Evolutionary conservation across 2,797 vertebrate genomes (phyloP).

Genomic region (Philypnodon macrostomus): DNA sequence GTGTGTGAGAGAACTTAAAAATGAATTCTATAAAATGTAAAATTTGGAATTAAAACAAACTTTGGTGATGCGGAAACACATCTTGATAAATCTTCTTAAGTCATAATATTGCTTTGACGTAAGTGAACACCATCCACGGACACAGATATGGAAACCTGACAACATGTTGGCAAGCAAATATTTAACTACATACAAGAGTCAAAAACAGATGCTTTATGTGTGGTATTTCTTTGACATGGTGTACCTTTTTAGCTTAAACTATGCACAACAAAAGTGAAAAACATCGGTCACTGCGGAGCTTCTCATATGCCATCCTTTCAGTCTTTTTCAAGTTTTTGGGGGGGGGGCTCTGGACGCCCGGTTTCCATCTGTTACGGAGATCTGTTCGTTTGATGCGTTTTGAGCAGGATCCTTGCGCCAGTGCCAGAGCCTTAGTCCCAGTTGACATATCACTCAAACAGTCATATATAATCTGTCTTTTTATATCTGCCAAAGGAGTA

Average conservation of each 20-base stretch:
- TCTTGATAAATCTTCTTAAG: conserved; percentile 44
- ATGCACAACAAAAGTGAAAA: conserved; percentile 46
- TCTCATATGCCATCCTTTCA: conserved; percentile 36
- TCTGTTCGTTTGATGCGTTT: conserved; percentile 64
- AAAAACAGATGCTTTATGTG: conserved; percentile 43
- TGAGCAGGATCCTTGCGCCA: conserved; percentile 55
- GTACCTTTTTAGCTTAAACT: conserved; percentile 30
- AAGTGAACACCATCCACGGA: conserved; percentile 62
- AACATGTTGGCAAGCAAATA: conserved; percentile 49
- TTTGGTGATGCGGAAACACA: conserved; percentile 66
- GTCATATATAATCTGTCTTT: conserved; percentile 64
- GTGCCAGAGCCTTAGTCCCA: conserved; percentile 66
- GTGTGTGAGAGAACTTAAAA: conserved; percentile 13
- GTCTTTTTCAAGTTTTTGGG: conserved; percentile 53
- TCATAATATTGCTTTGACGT: conserved; percentile 72
- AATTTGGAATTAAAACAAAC: conserved; percentile 41
- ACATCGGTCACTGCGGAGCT: conserved; percentile 7
- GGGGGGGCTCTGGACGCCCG: conserved; percentile 38
- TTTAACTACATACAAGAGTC: conserved; percentile 38
- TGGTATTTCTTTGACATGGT: conserved; percentile 51
- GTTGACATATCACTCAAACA: conserved; percentile 65
- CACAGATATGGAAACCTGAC: conserved; percentile 43
- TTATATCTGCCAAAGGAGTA: conserved; percentile 62
- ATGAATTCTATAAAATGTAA: not conserved
- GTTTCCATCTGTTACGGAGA: conserved; percentile 68